Base-by-base conservation (phyloP, 2,888 invertebrate genomes). In the Lamproptera curius region DNA sequence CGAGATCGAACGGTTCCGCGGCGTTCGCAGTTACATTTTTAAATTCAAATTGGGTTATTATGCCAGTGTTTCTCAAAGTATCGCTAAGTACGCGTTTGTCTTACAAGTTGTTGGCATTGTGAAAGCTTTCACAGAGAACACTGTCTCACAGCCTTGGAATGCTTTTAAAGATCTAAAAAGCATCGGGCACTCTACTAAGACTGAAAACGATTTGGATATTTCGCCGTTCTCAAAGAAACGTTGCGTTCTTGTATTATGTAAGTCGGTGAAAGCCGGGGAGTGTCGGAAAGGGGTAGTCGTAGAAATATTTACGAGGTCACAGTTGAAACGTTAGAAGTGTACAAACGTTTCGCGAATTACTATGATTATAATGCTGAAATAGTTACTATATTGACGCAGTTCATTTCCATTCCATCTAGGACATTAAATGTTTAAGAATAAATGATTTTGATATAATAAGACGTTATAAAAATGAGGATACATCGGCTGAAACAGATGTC, bases 11-110 rank as follows among this genome's bases (percentile, higher is more conserved):
- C 33, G 33, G 17, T 42, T 23, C 33, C 38, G 9, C 42, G 20
- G 37, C 48, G 26, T 42, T 42, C 33, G 42, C 48, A 43, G 45
- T 39, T 50, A 45, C 50, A 48, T 54, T 50, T 52, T 52, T 51
- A 52, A 54, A 54, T 54, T 50, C 46, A 43, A 44, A 54, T 51
- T 50, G 43, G 46, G 48, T 48, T 52, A 49, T 51, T 48, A 39
- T 48, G 43, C 35, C 48, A 43, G 33, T 10, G 48, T 1, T 17
- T 35, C 42, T 48, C 42, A 48, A 48, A 48, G 35, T 48, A 41
- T 48, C 34, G 36, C 28, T 5, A 17, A 43, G 28, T 23, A 38
- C 34, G 28, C 38, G 33, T 40, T 41, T 16, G 40, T 39, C 20
- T 38, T 42, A 41, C 31, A 6, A 13, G 20, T 42, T 34, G 31